These are phyloP conservation scores for Patagioenas fasciata DNA, from an alignment of 2,113 vertebrate species.

Conservation along the genomic window DNA sequence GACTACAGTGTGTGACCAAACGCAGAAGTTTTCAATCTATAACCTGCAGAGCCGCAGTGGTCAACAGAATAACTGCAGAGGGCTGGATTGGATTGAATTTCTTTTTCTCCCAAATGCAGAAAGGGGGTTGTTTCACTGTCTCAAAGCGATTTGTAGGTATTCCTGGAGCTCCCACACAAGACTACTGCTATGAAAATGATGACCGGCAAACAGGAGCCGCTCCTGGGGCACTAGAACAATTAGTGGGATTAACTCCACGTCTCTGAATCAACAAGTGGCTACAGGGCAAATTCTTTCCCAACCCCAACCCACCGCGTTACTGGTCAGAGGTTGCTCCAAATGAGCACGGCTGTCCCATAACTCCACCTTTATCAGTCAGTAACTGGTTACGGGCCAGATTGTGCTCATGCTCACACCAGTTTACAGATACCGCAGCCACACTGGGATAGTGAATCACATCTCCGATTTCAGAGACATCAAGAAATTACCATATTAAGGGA, in stretches of 20 bases:
- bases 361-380: background rate
- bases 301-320: background rate
- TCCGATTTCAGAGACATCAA: background rate
- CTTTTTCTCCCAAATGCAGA: background rate
- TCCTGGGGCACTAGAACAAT: background rate
- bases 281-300: background rate
- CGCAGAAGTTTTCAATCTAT: background rate
- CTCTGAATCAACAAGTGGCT: background rate
- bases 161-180: background rate
- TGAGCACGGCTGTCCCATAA: background rate
- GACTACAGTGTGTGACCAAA: background rate
- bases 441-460: background rate
- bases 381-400: background rate
- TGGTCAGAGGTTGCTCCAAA: background rate
- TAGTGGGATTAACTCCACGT: background rate
- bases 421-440: background rate
- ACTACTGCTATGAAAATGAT: background rate
- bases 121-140: background rate
- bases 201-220: background rate
- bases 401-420: background rate
- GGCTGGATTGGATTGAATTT: background rate
- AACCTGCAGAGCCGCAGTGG: background rate
- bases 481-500: background rate
- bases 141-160: background rate
- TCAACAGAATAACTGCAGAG: background rate